Evolutionary conservation across 2,888 invertebrate genomes (phyloP).

Genomic region (Rosalia funebris): DNA sequence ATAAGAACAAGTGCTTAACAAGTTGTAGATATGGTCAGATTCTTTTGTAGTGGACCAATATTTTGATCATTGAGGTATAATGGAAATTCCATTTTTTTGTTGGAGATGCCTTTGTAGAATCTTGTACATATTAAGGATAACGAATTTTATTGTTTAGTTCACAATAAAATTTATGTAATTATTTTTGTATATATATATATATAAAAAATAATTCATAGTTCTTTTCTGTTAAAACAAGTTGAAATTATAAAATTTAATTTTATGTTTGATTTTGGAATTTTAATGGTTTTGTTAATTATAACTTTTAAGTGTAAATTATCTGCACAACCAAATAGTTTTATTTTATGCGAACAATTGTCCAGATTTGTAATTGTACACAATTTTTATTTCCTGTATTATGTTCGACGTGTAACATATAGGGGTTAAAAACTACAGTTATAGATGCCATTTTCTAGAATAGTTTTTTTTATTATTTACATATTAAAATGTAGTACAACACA

Average conservation of each 20-base stretch:
- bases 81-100: slow-evolving; percentile 33
- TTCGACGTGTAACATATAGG: slow-evolving; percentile 34
- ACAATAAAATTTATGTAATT: slow-evolving; percentile 37
- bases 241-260: slow-evolving; percentile 32
- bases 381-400: slow-evolving; percentile 32
- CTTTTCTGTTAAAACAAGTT: slow-evolving; percentile 33
- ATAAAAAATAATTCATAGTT: too few species aligned
- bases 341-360: slow-evolving; percentile 32
- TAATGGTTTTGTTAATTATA: slow-evolving; percentile 30
- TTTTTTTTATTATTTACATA: slow-evolving; percentile 42
- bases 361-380: slow-evolving; percentile 28
- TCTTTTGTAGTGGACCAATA: slow-evolving; percentile 59
- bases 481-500: slow-evolving; percentile 48
- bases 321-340: slow-evolving; percentile 32
- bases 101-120: slow-evolving; percentile 29
- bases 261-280: slow-evolving; percentile 39
- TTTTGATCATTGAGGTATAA: slow-evolving; percentile 27
- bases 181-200: slow-evolving; percentile 40
- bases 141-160: slow-evolving; percentile 19
- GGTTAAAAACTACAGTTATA: slow-evolving; percentile 29
- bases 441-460: slow-evolving; percentile 47
- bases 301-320: slow-evolving; percentile 27
- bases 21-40: slow-evolving; percentile 49
- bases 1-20: slow-evolving; percentile 53
- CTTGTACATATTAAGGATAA: slow-evolving; percentile 27